phyloP scores from a whole-genome alignment of 2,888 invertebrate species.

The Phrixothrix hirtus region DNA sequence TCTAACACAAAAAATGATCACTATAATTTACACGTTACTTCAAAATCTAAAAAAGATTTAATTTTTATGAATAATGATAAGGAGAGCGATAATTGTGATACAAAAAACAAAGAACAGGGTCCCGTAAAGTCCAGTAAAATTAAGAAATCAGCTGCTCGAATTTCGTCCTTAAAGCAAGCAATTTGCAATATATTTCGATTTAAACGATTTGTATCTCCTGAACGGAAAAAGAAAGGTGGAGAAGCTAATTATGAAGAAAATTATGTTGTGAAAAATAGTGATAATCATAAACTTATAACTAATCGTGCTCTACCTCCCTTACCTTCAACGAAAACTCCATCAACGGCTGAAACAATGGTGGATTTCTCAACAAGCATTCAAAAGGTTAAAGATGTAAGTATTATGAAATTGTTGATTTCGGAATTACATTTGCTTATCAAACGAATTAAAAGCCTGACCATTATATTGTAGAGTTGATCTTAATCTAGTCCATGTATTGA shows the following conservation, averaged over 20 bases:
- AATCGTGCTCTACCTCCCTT: slow-evolving; percentile 71
- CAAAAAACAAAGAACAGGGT: slow-evolving; percentile 56
- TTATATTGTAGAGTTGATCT: no score
- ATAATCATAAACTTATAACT: slow-evolving; percentile 61
- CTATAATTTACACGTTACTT: slow-evolving; percentile 3
- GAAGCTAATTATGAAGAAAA: slow-evolving; percentile 32
- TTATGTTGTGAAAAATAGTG: slow-evolving; percentile 45
- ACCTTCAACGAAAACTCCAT: slow-evolving; percentile 54
- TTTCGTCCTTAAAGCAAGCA: slow-evolving; percentile 81
- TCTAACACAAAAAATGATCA: slow-evolving; percentile 14
- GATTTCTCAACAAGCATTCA: slow-evolving; percentile 92
- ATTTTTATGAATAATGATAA: slow-evolving; percentile 65
- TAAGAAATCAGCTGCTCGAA: slow-evolving; percentile 68
- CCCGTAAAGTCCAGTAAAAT: slow-evolving; percentile 53
- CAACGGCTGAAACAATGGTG: slow-evolving; percentile 57
- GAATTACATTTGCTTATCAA: neutral
- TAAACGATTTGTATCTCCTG: slow-evolving; percentile 60
- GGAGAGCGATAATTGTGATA: slow-evolving; percentile 55
- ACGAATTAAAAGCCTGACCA: neutral
- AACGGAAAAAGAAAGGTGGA: slow-evolving; percentile 22
- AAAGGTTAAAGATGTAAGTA: slow-evolving; percentile 89
- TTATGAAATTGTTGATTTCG: neutral
- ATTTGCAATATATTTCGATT: slow-evolving; percentile 84
- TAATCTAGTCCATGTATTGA: no score
- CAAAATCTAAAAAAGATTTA: slow-evolving; percentile 57